Evolutionary conservation across 2,113 vertebrate species (phyloP), one percentile per base, ranked within the genome.

Genomic region (Pachycephala philippinensis): DNA sequence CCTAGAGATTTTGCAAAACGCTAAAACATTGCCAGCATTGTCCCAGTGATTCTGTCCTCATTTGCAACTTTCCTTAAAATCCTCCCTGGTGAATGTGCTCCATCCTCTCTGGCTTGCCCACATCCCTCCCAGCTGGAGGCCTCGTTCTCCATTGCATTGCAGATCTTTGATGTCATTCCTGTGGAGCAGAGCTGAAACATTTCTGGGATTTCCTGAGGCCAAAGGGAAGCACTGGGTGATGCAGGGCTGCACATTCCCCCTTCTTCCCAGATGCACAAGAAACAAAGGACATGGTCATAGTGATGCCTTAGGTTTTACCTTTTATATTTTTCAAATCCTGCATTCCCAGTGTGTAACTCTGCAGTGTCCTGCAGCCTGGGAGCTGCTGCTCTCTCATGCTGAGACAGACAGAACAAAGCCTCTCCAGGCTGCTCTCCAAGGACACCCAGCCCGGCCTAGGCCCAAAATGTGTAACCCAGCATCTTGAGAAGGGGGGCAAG

Each of bases 11-110:
- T 69, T 40, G 17, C 40, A 68, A 40, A 89, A 59, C 31, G 17
- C 24, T 56, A 13, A 89, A 78, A 71, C 7, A 1, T 75, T 84
- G 50, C 11, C 0, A 0, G 27, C 3, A 2, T 40, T 30, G 44
- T 65, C 66, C 40, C 45, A 47, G 61, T 19, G 72, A 49, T 22
- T 87, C 44, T 85, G 44, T 54, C 70, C 77, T 84, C 42, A 30
- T 79, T 87, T 89, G 20, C n/a, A 31, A 2, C 53, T 52, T 86
- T 6, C 47, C 70, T 88, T 77, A 42, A 76, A 92, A 61, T 24
- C 39, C 22, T 93, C 19, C 76, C 37, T 49, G 57, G n/a, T 22
- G 64, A 31, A 11, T 7, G 11, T 37, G 57, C 26, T 84, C 57
- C 22, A 27, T 74, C 64, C 52, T 30, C 7, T 17, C 49, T 49